Base-by-base conservation (phyloP, 2,113 vertebrate species). In the Aldabrachelys gigantea region DNA sequence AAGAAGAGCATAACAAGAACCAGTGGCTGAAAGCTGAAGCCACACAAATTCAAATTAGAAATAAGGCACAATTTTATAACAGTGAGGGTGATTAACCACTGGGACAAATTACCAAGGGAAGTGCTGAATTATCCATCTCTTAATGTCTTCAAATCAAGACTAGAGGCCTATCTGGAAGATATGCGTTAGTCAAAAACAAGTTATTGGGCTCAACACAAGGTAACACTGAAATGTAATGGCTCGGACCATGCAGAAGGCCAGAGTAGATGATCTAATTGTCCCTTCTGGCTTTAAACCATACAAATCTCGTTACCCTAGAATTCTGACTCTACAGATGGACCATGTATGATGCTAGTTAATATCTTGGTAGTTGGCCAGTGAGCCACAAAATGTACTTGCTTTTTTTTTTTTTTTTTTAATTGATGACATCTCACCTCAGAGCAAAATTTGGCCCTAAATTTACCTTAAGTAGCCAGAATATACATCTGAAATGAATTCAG, bases 241-340 rank as follows among this genome's bases (percentile, higher is more conserved):
- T 44, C 2, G 38, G 10, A n/a, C 38, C 17, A 38, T 9, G 5
- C n/a, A 38, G 8, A 17, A 24, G 72, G 72, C 44, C 72, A 76
- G 38, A 25, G 3, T 25, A 41, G 22, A 44, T 76, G 41, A 47
- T 8, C n/a, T 25, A 12, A 72, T 72, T 72, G 17, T 38, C 35
- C 65, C 17, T 72, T 76, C 24, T 47, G 12, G 41, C 41, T 41
- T 76, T 44, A 76, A 44, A 25, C 41, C 5, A 31, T 3, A 24
- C 44, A 31, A 3, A 7, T 1, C 57, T 1, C 7, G 72, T 10
- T 25, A 10, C 69, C 38, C 9, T 4, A 10, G 47, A 24, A 1
- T 41, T 38, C 8, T 72, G 0, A 69, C 16, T 1, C 0, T 16
- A 19, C 0, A 1, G 22, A 35, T 0, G 0, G 81, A 14, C 62